Evolutionary conservation across 2,888 invertebrate genomes (phyloP).

Genomic region (Agrenia bidenticulata): DNA sequence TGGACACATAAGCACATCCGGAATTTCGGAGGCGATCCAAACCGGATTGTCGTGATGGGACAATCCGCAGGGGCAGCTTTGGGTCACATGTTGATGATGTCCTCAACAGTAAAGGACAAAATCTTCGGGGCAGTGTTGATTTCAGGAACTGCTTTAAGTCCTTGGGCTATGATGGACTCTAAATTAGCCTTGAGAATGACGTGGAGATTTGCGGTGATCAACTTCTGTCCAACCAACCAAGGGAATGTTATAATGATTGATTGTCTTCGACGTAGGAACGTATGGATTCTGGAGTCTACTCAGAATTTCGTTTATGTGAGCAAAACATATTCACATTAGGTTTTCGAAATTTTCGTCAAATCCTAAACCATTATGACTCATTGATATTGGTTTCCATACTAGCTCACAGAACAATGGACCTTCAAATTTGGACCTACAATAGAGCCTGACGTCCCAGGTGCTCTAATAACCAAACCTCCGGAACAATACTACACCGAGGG

Average conservation of each 20-base stretch:
- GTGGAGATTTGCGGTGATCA: background rate
- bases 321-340: too few species aligned
- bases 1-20: constrained; percentile 28
- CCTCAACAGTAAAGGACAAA: constrained; percentile 18
- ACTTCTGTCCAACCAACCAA: too few species aligned
- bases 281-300: background rate
- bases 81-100: constrained; percentile 31
- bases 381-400: background rate
- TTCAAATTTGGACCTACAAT: background rate
- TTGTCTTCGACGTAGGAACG: too few species aligned
- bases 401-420: background rate
- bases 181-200: too few species aligned
- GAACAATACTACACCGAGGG: background rate
- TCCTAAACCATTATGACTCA: background rate
- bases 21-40: constrained; percentile 27
- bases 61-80: background rate
- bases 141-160: constrained; percentile 27
- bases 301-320: too few species aligned
- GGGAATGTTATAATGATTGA: too few species aligned
- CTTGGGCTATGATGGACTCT: too few species aligned
- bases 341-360: background rate
- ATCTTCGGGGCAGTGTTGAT: constrained; percentile 30
- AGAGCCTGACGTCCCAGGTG: background rate
- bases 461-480: background rate
- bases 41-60: constrained; percentile 18